phyloP scores from a whole-genome alignment of 2,797 vertebrate genomes.

The Dendrocincla fuliginosa region DNA sequence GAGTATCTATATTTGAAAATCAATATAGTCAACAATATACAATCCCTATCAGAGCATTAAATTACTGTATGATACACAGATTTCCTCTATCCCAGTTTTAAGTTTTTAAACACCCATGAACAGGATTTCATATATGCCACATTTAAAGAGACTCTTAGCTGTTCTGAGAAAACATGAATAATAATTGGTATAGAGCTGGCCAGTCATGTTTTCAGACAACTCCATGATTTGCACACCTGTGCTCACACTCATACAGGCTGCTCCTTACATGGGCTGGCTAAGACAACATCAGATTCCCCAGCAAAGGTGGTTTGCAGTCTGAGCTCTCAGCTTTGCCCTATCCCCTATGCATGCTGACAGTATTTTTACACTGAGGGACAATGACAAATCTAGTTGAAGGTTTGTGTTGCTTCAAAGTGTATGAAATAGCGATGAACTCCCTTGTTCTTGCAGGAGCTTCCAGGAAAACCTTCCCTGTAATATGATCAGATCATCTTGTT shows the following conservation, averaged over 20 bases:
- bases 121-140: neutral
- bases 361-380: neutral
- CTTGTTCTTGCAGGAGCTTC: neutral
- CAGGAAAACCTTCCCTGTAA: neutral
- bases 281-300: neutral
- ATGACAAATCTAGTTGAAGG: neutral
- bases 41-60: neutral
- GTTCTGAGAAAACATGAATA: neutral
- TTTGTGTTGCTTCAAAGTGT: neutral
- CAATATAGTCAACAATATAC: neutral
- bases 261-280: accelerated
- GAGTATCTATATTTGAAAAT: neutral
- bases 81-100: neutral
- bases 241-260: neutral
- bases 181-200: neutral
- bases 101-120: neutral
- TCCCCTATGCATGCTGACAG: neutral
- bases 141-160: neutral
- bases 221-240: accelerated
- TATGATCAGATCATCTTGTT: neutral
- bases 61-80: neutral
- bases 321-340: neutral
- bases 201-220: neutral
- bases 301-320: neutral
- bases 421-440: neutral